phyloP scores from a whole-genome alignment of 2,113 vertebrate species.

The Erythrocercus mccallii region DNA sequence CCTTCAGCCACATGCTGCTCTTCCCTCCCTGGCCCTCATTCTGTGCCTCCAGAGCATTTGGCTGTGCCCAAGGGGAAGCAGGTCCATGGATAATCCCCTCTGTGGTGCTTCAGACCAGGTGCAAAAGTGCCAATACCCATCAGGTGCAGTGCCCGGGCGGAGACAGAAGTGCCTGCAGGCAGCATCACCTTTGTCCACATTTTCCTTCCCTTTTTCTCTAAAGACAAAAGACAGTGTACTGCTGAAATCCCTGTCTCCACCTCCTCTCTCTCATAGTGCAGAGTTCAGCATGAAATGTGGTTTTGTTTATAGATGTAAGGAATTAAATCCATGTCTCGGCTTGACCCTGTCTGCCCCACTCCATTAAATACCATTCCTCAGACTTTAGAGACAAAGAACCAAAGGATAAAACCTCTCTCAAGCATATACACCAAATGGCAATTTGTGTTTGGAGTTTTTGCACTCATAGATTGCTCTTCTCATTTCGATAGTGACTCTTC shows the following conservation, averaged over 20 bases:
- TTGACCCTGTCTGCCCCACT: background rate
- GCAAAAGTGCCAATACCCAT: background rate
- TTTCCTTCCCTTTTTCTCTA: background rate
- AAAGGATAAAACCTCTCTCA: background rate
- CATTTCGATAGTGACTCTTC: background rate
- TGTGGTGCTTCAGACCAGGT: background rate
- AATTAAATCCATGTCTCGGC: background rate
- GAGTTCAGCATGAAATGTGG: background rate
- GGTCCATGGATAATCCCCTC: background rate
- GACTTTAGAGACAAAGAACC: background rate
- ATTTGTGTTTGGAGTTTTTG: background rate
- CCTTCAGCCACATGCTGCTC: background rate
- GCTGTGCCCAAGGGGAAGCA: background rate
- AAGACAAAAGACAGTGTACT: background rate
- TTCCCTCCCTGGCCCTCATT: background rate
- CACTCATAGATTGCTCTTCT: background rate
- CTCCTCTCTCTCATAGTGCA: background rate
- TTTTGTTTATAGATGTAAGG: background rate
- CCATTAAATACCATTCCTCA: background rate
- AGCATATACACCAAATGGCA: background rate
- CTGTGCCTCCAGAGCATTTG: background rate
- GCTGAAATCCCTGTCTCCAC: background rate
- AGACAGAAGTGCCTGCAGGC: background rate
- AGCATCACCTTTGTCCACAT: background rate
- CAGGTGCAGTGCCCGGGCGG: background rate